Conservation (phyloP, 2,888 invertebrate genomes). For the Perizoma flavofasciatum region DNA sequence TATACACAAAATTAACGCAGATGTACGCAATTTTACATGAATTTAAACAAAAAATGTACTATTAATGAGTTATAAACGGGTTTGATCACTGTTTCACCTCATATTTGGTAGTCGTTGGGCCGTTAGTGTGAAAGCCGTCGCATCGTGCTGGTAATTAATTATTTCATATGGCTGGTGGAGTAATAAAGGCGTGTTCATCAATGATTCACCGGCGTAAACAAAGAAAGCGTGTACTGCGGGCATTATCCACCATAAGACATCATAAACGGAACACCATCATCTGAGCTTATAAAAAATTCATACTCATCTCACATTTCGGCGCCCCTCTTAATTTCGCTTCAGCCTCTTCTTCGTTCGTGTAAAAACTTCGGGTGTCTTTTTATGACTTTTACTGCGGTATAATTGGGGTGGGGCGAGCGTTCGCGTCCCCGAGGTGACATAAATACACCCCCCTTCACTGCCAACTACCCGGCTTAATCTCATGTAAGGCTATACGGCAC, state of each 20-base stretch:
- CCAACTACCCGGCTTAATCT: slow-evolving; percentile 78
- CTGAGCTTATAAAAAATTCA: slow-evolving; percentile 84
- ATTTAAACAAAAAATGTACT: slow-evolving; percentile 46
- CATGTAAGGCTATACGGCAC: slow-evolving; percentile 75
- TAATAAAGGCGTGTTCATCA: slow-evolving; percentile 76
- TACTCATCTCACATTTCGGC: slow-evolving; percentile 84
- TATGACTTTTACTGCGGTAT: slow-evolving; percentile 85
- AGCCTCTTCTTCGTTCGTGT: slow-evolving; percentile 81
- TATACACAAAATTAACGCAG: slow-evolving; percentile 45
- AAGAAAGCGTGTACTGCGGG: slow-evolving; percentile 73
- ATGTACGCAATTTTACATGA: slow-evolving; percentile 44
- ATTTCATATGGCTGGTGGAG: slow-evolving; percentile 68
- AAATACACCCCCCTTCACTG: slow-evolving; percentile 74
- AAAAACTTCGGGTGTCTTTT: slow-evolving; percentile 84
- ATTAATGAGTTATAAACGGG: slow-evolving; percentile 19
- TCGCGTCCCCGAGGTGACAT: slow-evolving; percentile 82
- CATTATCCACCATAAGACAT: slow-evolving; percentile 82
- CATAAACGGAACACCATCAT: slow-evolving; percentile 83
- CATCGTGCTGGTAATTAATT: slow-evolving; percentile 72
- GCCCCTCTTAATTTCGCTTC: slow-evolving; percentile 84
- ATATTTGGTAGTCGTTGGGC: slow-evolving; percentile 45
- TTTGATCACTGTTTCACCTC: slow-evolving; percentile 38
- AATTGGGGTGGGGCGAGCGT: slow-evolving; percentile 82
- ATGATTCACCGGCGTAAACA: slow-evolving; percentile 77
- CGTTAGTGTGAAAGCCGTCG: slow-evolving; percentile 43